Evolutionary conservation across 2,888 invertebrate genomes (phyloP).

Genomic region (Tillus elongatus): DNA sequence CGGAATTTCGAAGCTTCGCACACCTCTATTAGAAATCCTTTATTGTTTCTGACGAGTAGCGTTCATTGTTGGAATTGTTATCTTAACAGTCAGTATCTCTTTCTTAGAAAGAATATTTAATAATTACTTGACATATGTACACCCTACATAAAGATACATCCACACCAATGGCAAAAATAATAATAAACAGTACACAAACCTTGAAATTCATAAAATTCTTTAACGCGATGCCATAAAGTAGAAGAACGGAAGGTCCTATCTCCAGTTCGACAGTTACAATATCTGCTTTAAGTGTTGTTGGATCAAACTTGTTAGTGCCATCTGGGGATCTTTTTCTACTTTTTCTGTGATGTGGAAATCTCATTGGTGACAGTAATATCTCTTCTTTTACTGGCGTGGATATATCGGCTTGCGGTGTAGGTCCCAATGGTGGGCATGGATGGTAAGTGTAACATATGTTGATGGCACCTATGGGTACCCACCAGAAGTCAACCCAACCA

Average conservation of each 20-base stretch:
- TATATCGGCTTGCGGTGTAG: constrained; percentile 82
- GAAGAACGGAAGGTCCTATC: constrained; percentile 86
- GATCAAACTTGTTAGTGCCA: constrained; percentile 73
- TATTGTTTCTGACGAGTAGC: no score
- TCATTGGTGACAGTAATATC: constrained; percentile 80
- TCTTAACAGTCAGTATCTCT: no score
- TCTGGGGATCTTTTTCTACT: constrained; percentile 40
- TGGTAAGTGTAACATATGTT: constrained; percentile 88
- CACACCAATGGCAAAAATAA: no score
- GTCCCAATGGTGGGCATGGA: constrained; percentile 81
- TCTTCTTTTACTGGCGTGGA: constrained; percentile 94
- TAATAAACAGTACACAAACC: constrained; percentile 36
- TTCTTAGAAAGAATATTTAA: no score
- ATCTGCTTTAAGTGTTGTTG: constrained; percentile 76
- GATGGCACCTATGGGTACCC: constrained; percentile 86
- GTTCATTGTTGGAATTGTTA: no score
- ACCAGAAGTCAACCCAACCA: constrained; percentile 97
- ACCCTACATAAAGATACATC: no score
- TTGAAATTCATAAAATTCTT: constrained; percentile 82
- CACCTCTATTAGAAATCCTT: no score
- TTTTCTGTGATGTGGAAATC: constrained; percentile 64
- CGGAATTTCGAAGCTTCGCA: no score
- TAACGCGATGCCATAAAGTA: constrained; percentile 86
- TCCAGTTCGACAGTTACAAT: constrained; percentile 86
- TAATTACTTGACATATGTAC: no score